Evolutionary conservation across 1,140 invertebrate species (phyloP).

Genomic region (Drosophila sucinea): DNA sequence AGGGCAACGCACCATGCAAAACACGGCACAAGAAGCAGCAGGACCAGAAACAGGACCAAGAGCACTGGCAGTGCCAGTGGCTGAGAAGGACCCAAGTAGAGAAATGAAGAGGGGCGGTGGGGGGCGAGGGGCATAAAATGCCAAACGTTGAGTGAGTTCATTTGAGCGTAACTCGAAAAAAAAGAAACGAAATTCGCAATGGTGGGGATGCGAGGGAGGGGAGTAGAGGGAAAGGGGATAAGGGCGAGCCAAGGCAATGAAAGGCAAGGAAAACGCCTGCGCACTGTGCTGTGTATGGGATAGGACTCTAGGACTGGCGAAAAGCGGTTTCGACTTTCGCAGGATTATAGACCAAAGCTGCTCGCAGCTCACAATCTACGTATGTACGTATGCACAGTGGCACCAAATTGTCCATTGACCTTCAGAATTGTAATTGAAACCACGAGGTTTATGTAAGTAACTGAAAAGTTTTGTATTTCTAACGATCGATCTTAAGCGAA

Average conservation of each 20-base stretch:
- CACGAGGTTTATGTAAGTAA: no score
- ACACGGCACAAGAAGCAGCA: conserved; percentile 17
- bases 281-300: conserved; percentile 1
- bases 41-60: neutral
- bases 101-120: neutral
- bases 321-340: conserved; percentile 7
- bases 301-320: conserved; percentile 10
- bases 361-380: neutral
- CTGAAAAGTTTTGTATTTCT: no score
- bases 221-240: neutral
- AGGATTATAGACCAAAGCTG: conserved; percentile 9
- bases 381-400: neutral
- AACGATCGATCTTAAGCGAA: no score
- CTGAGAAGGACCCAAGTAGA: neutral
- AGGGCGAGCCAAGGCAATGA: neutral
- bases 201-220: neutral
- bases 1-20: conserved; percentile 59
- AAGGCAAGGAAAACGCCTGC: conserved; percentile 11
- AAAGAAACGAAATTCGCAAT: neutral
- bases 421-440: no score
- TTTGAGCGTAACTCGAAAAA: conserved; percentile 45
- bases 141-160: conserved; percentile 49
- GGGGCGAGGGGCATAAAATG: neutral
- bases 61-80: conserved; percentile 12
- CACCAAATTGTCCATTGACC: neutral